Percentiles rank a stretch among this genome's conserved stretches.
These are phyloP conservation scores for Erebia ligea DNA, from an alignment of 2,888 invertebrate genomes.

Conservation along the genomic window DNA sequence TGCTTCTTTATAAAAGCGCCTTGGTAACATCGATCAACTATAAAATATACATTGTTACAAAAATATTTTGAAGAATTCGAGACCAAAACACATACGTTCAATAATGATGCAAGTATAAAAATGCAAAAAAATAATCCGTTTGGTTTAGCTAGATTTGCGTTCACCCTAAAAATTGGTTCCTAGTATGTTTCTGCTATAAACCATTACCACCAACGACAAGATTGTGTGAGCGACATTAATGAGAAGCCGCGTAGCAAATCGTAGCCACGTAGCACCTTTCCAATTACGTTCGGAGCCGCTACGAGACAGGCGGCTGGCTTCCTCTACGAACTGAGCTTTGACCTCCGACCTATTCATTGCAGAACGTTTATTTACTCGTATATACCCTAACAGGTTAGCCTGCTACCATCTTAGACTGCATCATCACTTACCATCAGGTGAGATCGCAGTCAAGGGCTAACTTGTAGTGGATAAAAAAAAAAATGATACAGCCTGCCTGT, in stretches of 20 bases:
- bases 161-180: neutral
- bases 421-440: too few species aligned
- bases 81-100: too few species aligned
- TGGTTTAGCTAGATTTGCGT: neutral
- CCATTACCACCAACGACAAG: constrained; percentile 46
- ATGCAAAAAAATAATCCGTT: neutral
- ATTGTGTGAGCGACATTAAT: constrained; percentile 80
- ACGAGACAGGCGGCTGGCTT: constrained; percentile 40
- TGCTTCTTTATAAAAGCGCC: too few species aligned
- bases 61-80: too few species aligned
- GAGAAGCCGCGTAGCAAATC: constrained; percentile 63
- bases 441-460: too few species aligned
- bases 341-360: constrained; percentile 72
- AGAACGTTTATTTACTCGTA: constrained; percentile 73
- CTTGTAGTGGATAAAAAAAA: too few species aligned
- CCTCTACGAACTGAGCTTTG: constrained; percentile 57
- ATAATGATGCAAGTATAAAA: too few species aligned
- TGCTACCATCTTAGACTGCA: too few species aligned
- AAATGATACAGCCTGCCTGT: constrained; percentile 30
- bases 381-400: too few species aligned
- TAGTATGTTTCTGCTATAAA: neutral
- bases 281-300: constrained; percentile 55
- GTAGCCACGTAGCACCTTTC: constrained; percentile 66
- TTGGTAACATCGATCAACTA: too few species aligned
- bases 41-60: too few species aligned